phyloP scores from a whole-genome alignment of 2,113 vertebrate species.

The Hemiprocne comata region DNA sequence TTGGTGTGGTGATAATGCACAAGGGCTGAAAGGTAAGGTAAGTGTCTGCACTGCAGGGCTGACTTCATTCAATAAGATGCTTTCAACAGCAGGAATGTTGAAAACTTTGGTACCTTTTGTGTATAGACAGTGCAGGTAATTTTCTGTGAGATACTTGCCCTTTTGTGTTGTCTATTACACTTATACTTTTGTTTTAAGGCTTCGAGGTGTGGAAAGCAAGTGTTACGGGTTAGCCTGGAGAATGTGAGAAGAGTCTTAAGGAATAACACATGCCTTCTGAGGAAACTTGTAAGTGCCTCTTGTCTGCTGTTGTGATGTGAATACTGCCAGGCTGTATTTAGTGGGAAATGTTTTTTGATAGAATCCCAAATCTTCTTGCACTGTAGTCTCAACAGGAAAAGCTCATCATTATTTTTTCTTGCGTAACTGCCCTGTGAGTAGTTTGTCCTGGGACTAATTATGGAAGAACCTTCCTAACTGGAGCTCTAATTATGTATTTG shows the following conservation, averaged over 20 bases:
- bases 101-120: neutral
- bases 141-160: neutral
- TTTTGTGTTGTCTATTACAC: neutral
- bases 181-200: neutral
- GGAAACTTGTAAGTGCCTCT: constrained; percentile 35
- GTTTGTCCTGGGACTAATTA: neutral
- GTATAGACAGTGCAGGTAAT: neutral
- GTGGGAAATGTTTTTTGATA: neutral
- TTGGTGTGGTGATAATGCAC: neutral
- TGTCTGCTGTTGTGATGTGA: neutral
- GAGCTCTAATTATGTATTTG: neutral
- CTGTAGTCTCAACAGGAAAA: neutral
- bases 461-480: neutral
- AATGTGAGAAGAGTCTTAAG: constrained; percentile 45
- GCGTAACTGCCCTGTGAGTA: neutral
- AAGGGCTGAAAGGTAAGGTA: neutral
- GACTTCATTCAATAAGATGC: neutral
- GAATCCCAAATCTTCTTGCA: neutral
- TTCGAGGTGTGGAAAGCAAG: constrained; percentile 15
- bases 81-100: neutral
- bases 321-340: neutral
- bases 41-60: neutral
- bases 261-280: neutral
- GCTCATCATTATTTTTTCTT: neutral
- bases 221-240: constrained; percentile 49